Base-by-base conservation (phyloP, 2,888 invertebrate genomes). In the Zeuzera pyrina region DNA sequence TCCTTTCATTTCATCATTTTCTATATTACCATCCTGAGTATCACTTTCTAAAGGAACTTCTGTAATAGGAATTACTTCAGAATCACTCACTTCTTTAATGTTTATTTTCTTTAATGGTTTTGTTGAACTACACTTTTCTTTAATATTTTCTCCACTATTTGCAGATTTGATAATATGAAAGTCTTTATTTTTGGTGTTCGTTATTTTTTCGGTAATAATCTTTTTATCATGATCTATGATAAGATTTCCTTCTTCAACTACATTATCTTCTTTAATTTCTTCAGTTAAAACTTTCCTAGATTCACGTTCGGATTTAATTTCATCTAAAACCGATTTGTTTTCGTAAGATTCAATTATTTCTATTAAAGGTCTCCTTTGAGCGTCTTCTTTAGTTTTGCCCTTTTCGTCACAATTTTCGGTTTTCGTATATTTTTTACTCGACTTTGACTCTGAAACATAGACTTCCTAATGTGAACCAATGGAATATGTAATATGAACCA, bases 161-260 rank as follows among this genome's bases (percentile, higher is more conserved):
- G n/a, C n/a, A n/a, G n/a, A n/a, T n/a, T 30, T 31, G 4, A n/a
- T 30, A 15, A 23, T 10, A 15, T 8, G 12, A 11, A 15, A 15
- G 7, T 11, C 7, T 3, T 13, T 5, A 7, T 28, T 24, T 6
- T 15, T 12, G 1, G 11, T 29, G 30, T 13, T 15, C 10, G 3
- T 15, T 8, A 10, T n/a, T 37, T 51, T 66, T 22, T 54, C 42
- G 16, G 31, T 49, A 2, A 58, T 41, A 11, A 55, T 41, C 33
- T 74, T 72, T 13, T 47, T 63, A 12, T 69, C 60, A 14, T 61
- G 52, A 41, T 73, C 67, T 31, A 67, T 63, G 2, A 66, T 53
- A 3, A 51, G 12, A 38, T 62, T 45, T 2, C 49, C 63, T 23
- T 70, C 57, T 39, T 51, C 45, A 10, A 45, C 37, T 10, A 62